Evolutionary conservation across 2,888 invertebrate genomes (phyloP), one percentile per base, ranked within the genome.

Genomic region (Leucozona laternaria): DNA sequence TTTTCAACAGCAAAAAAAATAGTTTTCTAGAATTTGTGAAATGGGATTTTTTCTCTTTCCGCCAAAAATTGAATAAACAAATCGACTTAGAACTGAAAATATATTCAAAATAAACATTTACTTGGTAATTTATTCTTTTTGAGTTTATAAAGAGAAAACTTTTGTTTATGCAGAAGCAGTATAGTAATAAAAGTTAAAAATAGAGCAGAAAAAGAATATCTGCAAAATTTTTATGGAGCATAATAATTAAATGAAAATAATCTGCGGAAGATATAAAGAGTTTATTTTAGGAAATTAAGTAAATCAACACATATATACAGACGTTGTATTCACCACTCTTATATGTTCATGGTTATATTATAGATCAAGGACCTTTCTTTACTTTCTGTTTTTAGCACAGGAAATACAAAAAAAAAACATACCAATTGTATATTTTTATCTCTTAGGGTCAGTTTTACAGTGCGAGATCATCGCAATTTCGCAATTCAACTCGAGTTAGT

Each of bases 91-190:
- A 72, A 53, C 62, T 66, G 71, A 58, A 77, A 70, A 76, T 53
- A 72, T 66, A 72, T 71, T 77, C 58, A 68, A 85, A 78, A 85
- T 85, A 81, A 68, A 80, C 80, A 80, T 81, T 55, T 53, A 77
- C 77, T 60, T 45, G 31, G 45, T 28, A 66, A 76, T 80, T 80
- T 71, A 72, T 77, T 85, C 25, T 57, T 58, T 58, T 72, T 72
- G 45, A 85, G 81, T 81, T 73, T 81, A 85, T 77, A 77, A 77
- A 68, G 64, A 66, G 31, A 60, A 57, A 77, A 37, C 60, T 53
- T 31, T 55, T 85, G 80, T 85, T 80, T 80, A 85, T 60, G 15
- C 31, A 17, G 58, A 66, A 34, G 34, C 58, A 72, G 34, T 72
- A 40, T 8, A 40, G 58, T 57, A 53, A 37, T 70, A 28, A 57